phyloP scores from a whole-genome alignment of 1,140 invertebrate genomes.

The Trichonephila clavipes region DNA sequence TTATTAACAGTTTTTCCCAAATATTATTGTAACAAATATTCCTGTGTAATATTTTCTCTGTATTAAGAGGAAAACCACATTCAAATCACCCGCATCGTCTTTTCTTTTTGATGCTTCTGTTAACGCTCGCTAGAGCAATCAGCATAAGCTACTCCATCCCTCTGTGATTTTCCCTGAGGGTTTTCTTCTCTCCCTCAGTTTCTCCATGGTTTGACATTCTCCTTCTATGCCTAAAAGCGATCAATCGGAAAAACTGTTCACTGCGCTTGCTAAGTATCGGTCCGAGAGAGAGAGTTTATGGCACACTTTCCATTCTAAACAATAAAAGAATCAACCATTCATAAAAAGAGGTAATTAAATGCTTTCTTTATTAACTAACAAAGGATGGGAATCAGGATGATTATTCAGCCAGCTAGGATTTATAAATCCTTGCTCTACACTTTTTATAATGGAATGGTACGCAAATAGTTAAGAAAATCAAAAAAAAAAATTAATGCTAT shows the following conservation, averaged over 20 bases:
- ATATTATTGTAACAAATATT: too few relatives aligned
- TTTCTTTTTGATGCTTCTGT: neutral
- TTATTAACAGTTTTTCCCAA: too few relatives aligned
- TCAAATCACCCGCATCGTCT: constrained; percentile 47
- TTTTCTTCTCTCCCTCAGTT: neutral
- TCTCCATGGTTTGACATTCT: neutral
- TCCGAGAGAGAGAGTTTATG: too few relatives aligned
- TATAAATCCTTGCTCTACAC: too few relatives aligned
- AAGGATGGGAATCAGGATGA: neutral
- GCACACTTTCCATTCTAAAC: neutral
- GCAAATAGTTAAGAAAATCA: too few relatives aligned
- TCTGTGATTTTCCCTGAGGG: constrained; percentile 18
- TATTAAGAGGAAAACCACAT: neutral
- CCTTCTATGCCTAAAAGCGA: neutral
- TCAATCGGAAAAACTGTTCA: neutral
- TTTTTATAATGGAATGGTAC: too few relatives aligned
- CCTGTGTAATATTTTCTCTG: too few relatives aligned
- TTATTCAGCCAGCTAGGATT: too few relatives aligned
- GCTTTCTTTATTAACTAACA: neutral
- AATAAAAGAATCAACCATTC: neutral
- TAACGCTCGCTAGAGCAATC: neutral
- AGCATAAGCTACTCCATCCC: neutral
- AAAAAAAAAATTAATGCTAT: too few relatives aligned
- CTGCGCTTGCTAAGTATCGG: neutral
- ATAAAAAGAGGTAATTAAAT: neutral